Percentiles rank a stretch among this genome's conserved stretches.
Evolutionary conservation across 2,113 vertebrate genomes (phyloP).

Genomic region (Rhynchomys soricoides): DNA sequence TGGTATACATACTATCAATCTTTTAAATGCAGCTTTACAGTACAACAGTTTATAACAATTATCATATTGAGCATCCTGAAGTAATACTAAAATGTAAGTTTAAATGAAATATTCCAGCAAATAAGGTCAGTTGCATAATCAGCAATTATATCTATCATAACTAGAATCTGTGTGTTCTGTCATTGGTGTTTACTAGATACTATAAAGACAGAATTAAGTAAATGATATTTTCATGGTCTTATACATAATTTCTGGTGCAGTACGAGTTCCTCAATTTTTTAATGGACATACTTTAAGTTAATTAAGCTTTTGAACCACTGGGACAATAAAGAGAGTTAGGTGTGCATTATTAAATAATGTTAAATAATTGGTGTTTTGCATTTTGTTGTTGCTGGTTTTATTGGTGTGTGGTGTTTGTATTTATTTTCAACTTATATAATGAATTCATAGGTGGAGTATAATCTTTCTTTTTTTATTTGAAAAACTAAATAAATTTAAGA

Average conservation of each 20-base stretch:
- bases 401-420: neutral
- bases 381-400: neutral
- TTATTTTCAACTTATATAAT: neutral
- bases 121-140: neutral
- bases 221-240: neutral
- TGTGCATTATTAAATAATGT: neutral
- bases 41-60: neutral
- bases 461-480: neutral
- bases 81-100: neutral
- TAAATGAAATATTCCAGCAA: neutral
- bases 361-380: neutral
- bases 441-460: fast-evolving
- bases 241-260: neutral
- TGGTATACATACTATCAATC: neutral
- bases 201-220: neutral
- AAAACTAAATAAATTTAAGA: neutral
- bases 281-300: neutral
- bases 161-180: neutral
- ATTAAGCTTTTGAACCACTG: neutral
- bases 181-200: neutral
- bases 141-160: neutral
- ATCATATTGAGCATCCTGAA: neutral
- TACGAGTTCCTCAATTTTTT: neutral
- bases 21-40: neutral
- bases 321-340: neutral